phyloP scores from a whole-genome alignment of 2,113 vertebrate species.

The cattle (Bos taurus) region DNA sequence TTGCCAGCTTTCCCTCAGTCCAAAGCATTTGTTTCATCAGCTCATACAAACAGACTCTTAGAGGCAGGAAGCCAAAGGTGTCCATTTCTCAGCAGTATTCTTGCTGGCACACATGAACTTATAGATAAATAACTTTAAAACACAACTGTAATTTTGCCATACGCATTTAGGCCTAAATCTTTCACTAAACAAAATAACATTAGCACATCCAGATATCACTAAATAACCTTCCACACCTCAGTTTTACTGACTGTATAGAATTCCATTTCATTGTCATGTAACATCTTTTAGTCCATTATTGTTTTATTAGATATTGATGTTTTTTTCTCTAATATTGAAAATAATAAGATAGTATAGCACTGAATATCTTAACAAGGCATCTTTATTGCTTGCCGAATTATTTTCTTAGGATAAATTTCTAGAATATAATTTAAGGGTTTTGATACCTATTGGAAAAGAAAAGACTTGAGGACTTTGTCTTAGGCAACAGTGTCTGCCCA shows the following conservation, averaged over 20 bases:
- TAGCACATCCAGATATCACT: background rate
- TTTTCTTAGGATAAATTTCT: background rate
- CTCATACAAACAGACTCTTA: background rate
- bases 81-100: background rate
- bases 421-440: background rate
- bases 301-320: background rate
- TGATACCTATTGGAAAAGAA: background rate
- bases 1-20: background rate
- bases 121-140: background rate
- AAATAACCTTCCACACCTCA: background rate
- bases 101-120: background rate
- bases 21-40: background rate
- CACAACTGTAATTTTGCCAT: background rate
- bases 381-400: background rate
- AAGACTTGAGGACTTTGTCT: background rate
- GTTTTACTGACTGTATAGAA: background rate
- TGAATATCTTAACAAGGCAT: background rate
- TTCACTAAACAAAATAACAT: background rate
- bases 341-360: background rate
- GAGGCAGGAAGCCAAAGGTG: background rate
- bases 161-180: background rate
- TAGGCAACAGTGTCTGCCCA: background rate
- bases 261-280: background rate
- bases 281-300: background rate
- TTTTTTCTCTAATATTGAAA: background rate